Percentiles rank a stretch among this genome's conserved stretches.
These are phyloP conservation scores for Platyura marginata DNA, from an alignment of 1,140 invertebrate genomes.

Conservation along the genomic window DNA sequence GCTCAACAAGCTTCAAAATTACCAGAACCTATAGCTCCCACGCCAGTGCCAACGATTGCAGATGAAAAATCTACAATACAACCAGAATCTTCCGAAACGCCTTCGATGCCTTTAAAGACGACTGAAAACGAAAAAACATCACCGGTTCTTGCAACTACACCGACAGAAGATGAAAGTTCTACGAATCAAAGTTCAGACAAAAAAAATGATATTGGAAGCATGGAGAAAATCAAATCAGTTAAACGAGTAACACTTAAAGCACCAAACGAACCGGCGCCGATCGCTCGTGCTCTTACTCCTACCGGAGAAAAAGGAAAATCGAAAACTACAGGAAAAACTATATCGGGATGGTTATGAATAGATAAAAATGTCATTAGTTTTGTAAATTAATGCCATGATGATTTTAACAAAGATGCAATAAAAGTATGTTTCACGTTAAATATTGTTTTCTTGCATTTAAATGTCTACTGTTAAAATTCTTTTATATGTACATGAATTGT, in stretches of 20 bases:
- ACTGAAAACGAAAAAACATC: neutral
- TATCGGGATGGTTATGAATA: constrained; percentile 42
- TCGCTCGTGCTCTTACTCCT: neutral
- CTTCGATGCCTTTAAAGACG: neutral
- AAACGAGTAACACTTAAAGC: neutral
- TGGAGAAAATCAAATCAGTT: constrained; percentile 22
- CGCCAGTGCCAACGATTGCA: no score
- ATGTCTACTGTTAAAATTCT: neutral
- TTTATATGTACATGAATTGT: constrained; percentile 5
- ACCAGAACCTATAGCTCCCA: neutral
- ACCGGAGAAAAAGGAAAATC: constrained; percentile 38
- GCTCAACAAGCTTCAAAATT: no score
- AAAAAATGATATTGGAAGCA: no score
- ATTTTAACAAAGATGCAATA: neutral
- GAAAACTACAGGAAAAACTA: constrained; percentile 42
- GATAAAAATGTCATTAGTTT: no score
- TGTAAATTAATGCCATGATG: no score
- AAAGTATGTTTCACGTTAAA: neutral
- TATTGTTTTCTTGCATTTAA: neutral
- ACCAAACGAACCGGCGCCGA: neutral
- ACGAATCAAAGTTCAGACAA: no score
- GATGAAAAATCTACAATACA: no score
- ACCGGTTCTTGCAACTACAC: neutral
- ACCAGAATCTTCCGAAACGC: no score
- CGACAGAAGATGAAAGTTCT: no score